Conservation (phyloP, 2,888 invertebrate species). For the Protodeltote pygarga region DNA sequence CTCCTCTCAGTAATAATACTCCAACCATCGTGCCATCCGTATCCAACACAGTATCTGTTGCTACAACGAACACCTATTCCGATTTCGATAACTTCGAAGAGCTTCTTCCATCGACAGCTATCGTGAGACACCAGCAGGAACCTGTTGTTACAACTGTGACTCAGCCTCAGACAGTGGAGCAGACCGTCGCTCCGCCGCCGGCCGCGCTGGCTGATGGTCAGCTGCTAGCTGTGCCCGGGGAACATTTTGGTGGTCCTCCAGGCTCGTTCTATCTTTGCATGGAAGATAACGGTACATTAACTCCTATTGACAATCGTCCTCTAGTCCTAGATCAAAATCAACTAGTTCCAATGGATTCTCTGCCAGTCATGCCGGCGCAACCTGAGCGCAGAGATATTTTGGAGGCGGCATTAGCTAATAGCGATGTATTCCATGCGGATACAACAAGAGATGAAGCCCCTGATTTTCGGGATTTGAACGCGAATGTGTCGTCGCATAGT, state of each 20-base stretch:
- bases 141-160: conserved; percentile 36
- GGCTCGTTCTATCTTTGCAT: conserved; percentile 91
- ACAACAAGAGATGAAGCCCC: conserved; percentile 86
- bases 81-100: conserved; percentile 81
- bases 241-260: conserved; percentile 90
- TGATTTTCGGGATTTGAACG: conserved; percentile 87
- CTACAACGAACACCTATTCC: conserved; percentile 58
- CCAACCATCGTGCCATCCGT: conserved; percentile 55
- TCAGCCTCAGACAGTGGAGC: conserved; percentile 54
- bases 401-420: conserved; percentile 91
- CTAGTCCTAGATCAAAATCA: conserved; percentile 84
- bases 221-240: conserved; percentile 91
- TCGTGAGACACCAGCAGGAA: conserved; percentile 68
- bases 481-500: conserved; percentile 84
- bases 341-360: conserved; percentile 78
- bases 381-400: conserved; percentile 90
- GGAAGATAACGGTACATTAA: conserved; percentile 90
- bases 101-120: conserved; percentile 79
- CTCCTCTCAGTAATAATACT: conserved; percentile 57
- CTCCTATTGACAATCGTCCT: conserved; percentile 91
- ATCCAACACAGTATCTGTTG: conserved; percentile 57
- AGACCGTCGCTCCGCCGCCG: conserved; percentile 52
- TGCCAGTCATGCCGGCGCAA: conserved; percentile 61
- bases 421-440: conserved; percentile 89
- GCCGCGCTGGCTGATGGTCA: conserved; percentile 87